Evolutionary conservation across 1,140 invertebrate genomes (phyloP).

Genomic region (Dendrolimus punctatus): DNA sequence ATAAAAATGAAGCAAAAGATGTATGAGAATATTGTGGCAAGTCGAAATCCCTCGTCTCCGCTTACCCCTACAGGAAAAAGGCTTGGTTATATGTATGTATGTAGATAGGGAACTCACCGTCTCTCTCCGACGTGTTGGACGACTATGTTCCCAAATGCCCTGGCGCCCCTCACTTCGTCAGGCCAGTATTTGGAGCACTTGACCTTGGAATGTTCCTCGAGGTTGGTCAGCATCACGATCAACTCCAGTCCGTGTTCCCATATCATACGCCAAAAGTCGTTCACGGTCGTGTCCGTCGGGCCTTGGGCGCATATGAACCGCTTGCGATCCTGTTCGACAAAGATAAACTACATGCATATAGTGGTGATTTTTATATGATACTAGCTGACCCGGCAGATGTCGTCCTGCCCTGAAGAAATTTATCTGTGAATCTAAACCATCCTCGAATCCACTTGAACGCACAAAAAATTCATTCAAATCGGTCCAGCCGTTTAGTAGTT

Average conservation of each 20-base stretch:
- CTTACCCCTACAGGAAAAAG: too few relatives aligned
- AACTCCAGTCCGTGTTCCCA: slow-evolving; percentile 95
- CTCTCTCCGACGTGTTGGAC: slow-evolving; percentile 85
- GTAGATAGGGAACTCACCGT: slow-evolving; percentile 42
- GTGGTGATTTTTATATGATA: too few relatives aligned
- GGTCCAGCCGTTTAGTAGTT: too few relatives aligned
- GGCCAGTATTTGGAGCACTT: slow-evolving; percentile 97
- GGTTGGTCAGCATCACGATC: slow-evolving; percentile 95
- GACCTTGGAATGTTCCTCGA: slow-evolving; percentile 94
- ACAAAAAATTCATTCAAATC: too few relatives aligned
- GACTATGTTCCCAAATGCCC: slow-evolving; percentile 84
- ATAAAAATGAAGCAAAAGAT: too few relatives aligned
- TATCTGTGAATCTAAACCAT: too few relatives aligned
- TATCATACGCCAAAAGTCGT: slow-evolving; percentile 98
- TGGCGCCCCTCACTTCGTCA: slow-evolving; percentile 83
- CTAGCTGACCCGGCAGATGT: too few relatives aligned
- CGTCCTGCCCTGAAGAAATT: too few relatives aligned
- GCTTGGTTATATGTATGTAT: too few relatives aligned
- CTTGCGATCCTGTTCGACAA: slow-evolving; percentile 79
- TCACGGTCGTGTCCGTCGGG: slow-evolving; percentile 93
- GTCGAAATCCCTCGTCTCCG: too few relatives aligned
- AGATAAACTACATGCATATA: neutral
- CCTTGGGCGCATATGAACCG: slow-evolving; percentile 96
- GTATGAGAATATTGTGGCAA: too few relatives aligned
- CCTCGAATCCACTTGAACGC: too few relatives aligned